Evolutionary conservation across 1,140 invertebrate genomes (phyloP), one percentile per base, ranked within the genome.

Genomic region (Caerostris darwini): DNA sequence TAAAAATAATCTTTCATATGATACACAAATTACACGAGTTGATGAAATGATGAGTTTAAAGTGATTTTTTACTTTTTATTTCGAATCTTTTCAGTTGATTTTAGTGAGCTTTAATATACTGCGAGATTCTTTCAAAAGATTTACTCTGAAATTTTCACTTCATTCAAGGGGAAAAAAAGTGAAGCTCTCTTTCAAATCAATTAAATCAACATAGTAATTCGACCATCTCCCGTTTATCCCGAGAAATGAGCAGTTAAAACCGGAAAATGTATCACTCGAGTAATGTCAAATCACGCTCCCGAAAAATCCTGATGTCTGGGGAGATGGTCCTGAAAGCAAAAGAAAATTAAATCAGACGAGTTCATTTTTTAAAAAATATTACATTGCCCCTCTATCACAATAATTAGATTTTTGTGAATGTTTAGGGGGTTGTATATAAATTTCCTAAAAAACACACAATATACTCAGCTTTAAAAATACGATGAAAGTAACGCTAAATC

Each of bases 201-300:
- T 77, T 77, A 77, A 77, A 77, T 77, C 69, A 77, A 53, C 69
- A 77, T 34, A 50, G 10, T 53, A 77, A 77, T 77, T 77, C 69
- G 10, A 12, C 7, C 34, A 5, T 10, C 69, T 50, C 12, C 34
- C 34, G 69, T 12, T 10, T 77, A 77, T 77, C 8, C 50, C 34
- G 8, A 53, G 34, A 77, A 77, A 77, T 14, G 69, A 77, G 34
- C 34, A 77, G 19, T 77, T 12, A 50, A 77, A 34, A 77, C 34
- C 19, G 34, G 69, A 77, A 77, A 53, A 77, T 77, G 69, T 77
- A 77, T 50, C 19, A 77, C 69, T 77, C 50, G 3, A 77, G 50
- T 12, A 12, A 77, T 53, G 69, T 53, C 69, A 77, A 77, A 77
- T 5, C 34, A 50, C 34, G 69, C 19, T 53, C 50, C 10, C 59